Percentiles rank a stretch among this genome's conserved stretches.
Conservation (phyloP, 2,888 invertebrate species). For the Lapara coniferarum region DNA sequence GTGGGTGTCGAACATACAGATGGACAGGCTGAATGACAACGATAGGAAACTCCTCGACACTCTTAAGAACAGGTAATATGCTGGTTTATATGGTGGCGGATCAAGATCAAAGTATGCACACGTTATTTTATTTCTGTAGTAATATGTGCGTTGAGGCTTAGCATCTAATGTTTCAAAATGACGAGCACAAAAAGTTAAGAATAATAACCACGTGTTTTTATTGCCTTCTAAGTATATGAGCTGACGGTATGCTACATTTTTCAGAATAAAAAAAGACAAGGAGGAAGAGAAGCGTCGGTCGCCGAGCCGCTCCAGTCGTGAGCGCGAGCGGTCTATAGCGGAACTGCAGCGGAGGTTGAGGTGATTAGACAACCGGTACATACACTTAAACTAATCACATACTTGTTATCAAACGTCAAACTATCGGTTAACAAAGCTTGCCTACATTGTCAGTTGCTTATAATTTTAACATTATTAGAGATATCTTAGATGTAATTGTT, state of each 20-base stretch:
- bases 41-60: slow-evolving; percentile 84
- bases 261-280: slow-evolving; percentile 17
- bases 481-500: too few species aligned
- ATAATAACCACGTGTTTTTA: background rate
- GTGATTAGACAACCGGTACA: slow-evolving; percentile 35
- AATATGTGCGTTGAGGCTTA: too few species aligned
- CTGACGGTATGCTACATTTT: background rate
- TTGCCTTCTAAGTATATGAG: background rate
- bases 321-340: slow-evolving; percentile 11
- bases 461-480: too few species aligned
- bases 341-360: slow-evolving; percentile 46
- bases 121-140: too few species aligned
- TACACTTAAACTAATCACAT: background rate
- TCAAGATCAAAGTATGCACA: too few species aligned
- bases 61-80: slow-evolving; percentile 66
- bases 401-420: slow-evolving; percentile 1
- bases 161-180: too few species aligned
- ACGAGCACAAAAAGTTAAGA: background rate
- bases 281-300: background rate
- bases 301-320: slow-evolving; percentile 1
- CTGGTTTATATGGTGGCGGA: background rate
- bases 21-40: slow-evolving; percentile 81
- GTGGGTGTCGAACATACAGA: slow-evolving; percentile 80
- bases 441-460: too few species aligned
- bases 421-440: too few species aligned